These are phyloP conservation scores for Patiria pectinifera DNA, from an alignment of 53 echinoderm and acorn worm species.

Conservation along the genomic window DNA sequence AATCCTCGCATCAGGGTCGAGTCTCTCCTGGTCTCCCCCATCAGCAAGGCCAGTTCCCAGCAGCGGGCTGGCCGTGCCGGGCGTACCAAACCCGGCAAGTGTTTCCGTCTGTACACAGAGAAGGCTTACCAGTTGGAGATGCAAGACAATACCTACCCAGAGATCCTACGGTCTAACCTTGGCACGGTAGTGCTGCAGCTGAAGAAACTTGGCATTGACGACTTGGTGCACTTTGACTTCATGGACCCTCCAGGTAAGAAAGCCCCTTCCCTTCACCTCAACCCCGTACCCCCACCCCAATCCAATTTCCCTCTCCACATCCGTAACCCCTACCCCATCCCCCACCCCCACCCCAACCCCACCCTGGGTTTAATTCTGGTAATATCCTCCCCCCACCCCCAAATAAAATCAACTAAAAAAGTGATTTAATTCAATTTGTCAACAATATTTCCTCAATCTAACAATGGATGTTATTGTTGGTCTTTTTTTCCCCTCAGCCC, in stretches of 20 bases:
- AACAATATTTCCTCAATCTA: too few species aligned
- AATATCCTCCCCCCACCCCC: too few species aligned
- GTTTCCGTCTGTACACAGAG: constrained; percentile 98
- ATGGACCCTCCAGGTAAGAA: constrained; percentile 98
- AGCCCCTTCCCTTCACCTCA: not conserved
- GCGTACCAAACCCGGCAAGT: constrained; percentile 93
- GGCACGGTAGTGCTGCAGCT: constrained; percentile 97
- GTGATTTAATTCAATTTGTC: too few species aligned
- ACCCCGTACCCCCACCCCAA: not conserved
- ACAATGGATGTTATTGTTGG: not conserved
- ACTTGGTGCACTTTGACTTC: constrained; percentile 98
- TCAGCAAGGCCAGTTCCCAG: constrained; percentile 97
- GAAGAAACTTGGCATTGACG: constrained; percentile 98
- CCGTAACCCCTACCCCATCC: too few species aligned
- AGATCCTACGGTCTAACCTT: constrained; percentile 94
- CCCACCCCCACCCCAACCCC: too few species aligned
- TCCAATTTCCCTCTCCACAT: too few species aligned
- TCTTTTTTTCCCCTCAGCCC: constrained; percentile 64
- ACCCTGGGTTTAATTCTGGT: too few species aligned
- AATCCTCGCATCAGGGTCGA: constrained; percentile 98
- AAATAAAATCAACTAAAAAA: too few species aligned
- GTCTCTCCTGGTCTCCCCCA: constrained; percentile 94
- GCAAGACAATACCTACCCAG: constrained; percentile 98
- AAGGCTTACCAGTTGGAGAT: constrained; percentile 90
- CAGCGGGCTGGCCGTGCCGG: constrained; percentile 99